Base-by-base conservation (phyloP, 2,888 invertebrate genomes). In the Aproaerema taeniolella region DNA sequence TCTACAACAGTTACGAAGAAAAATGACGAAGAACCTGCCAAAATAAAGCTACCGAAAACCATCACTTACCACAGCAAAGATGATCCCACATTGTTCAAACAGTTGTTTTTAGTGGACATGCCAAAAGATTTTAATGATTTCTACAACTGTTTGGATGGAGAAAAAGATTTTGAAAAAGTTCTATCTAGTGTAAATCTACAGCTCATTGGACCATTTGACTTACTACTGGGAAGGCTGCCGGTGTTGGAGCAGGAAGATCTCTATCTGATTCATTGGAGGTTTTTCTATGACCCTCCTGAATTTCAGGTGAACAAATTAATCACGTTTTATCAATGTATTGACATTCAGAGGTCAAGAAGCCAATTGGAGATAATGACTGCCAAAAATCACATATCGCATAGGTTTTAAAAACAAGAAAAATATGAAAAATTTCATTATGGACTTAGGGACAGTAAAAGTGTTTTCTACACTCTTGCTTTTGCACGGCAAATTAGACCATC, bases 221-320 rank as follows among this genome's bases (percentile, higher is more conserved):
- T 95, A 37, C 71, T 98, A 25, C 80, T 88, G 31, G 91, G 91
- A 4, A 89, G 89, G 57, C 87, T 93, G 47, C 88, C 87, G 1
- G 71, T 77, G 41, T 67, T 89, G 14, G 73, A 88, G 1, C 75
- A 89, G 43, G 88, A 90, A 45, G 81, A 90, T 43, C 81, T 91
- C 44, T 94, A 92, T 66, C 87, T 96, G 33, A 77, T 91, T 7
- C 96, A 97, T 67, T 97, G 95, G 94, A 89, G 98, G 53, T 98
- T 94, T 76, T 96, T 90, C 67, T 96, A 93, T 73, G 98, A 99
- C 85, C 95, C 97, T 7, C 98, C 98, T 7, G 98, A 98, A 77
- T 95, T 97, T 73, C 95, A 96, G 81, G 91, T 91, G 20, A 20
- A n/a, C n/a, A n/a, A n/a, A n/a, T n/a, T n/a, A n/a, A n/a, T n/a